Evolutionary conservation across 2,113 vertebrate genomes (phyloP).

Genomic region (Aegypius monachus): DNA sequence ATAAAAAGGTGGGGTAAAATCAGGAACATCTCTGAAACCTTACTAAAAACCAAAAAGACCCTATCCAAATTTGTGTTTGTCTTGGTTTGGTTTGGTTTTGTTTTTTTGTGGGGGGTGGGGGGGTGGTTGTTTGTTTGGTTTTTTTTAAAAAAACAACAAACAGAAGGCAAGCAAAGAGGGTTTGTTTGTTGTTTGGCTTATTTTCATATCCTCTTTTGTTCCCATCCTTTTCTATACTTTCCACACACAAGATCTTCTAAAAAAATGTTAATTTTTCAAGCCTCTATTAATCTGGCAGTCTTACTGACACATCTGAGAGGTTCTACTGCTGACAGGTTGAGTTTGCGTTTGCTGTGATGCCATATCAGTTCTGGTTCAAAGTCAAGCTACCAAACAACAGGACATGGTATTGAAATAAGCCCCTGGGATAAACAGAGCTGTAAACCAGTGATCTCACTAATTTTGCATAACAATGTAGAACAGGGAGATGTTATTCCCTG

Average conservation of each 20-base stretch:
- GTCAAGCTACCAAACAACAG: neutral
- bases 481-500: neutral
- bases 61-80: too few relatives aligned
- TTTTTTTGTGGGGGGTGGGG: too few relatives aligned
- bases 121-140: neutral
- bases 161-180: neutral
- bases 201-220: neutral
- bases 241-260: neutral
- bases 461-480: neutral
- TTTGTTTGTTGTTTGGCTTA: neutral
- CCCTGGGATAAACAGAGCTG: neutral
- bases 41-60: neutral
- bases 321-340: neutral
- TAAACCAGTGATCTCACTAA: neutral
- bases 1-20: neutral
- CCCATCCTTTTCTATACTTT: neutral
- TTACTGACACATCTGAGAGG: neutral
- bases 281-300: neutral
- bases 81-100: too few relatives aligned
- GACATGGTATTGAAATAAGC: neutral
- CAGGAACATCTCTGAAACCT: neutral
- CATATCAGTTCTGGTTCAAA: neutral
- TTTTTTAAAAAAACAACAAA: too few relatives aligned
- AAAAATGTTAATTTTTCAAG: neutral
- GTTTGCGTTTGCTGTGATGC: neutral